Evolutionary conservation across 2,113 vertebrate species (phyloP), one percentile per base, ranked within the genome.

Genomic region (Rhinichthys klamathensis): DNA sequence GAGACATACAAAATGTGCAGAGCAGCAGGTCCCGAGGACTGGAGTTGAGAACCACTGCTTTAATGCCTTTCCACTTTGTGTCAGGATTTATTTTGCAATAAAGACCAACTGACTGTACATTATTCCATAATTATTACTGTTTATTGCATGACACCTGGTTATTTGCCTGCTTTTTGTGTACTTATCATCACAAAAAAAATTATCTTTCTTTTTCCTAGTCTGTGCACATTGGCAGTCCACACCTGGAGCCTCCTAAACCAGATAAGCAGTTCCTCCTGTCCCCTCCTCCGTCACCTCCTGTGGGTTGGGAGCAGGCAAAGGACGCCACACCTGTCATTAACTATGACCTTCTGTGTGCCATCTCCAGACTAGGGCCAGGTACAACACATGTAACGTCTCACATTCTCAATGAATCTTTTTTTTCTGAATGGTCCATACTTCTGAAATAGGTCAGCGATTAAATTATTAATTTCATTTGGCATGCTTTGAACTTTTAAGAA

Each of bases 211-310:
- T 65, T 75, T 11, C 16, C 46, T 83, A 95, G 95, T 95, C 95
- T 6, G 95, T 99, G 74, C 96, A 97, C 92, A 99, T 98, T 82
- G 98, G 97, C 15, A 98, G 95, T 83, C 95, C 97, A 2, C 96
- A 95, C 0, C 93, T 99, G 91, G 96, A 97, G 0, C 98, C 98
- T 0, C 98, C 98, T 0, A 98, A 97, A 4, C 98, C 97, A 0
- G 97, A 99, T 15, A 98, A 98, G 86, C 98, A 99, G 91, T 99
- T 98, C 82, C 93, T 99, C 83, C 97, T 99, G 88, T 99, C 98
- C 0, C 98, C 98, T 1, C 98, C 98, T 0, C 96, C 97, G 41
- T 99, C 98, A 1, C 98, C 98, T 0, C 98, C 98, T 0, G 97
- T 99, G 0, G 98, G 96, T 0, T 99, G 98, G 98, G 93, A 96